Evolutionary conservation across 1,140 invertebrate genomes (phyloP).

Genomic region (Tigriopus japonicus): DNA sequence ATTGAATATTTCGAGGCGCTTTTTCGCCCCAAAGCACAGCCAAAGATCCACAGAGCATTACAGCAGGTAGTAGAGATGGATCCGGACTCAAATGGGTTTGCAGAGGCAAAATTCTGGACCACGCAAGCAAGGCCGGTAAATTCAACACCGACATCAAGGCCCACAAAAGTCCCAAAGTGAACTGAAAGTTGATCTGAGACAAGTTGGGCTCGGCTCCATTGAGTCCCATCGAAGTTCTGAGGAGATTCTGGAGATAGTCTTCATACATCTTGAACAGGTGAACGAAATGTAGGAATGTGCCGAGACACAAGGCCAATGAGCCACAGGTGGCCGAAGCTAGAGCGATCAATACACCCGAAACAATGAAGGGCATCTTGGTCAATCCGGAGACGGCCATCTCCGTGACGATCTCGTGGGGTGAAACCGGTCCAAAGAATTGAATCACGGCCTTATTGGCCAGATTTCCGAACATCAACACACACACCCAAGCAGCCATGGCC

Average conservation of each 20-base stretch:
- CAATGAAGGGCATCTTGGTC: not conserved
- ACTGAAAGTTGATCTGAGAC: not conserved
- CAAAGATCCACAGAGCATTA: not conserved
- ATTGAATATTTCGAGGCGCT: not conserved
- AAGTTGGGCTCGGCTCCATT: not conserved
- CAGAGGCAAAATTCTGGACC: not conserved
- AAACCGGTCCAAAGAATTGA: not conserved
- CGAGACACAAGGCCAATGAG: not conserved
- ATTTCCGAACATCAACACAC: not conserved
- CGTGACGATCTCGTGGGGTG: not conserved
- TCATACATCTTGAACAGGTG: slow-evolving; percentile 6
- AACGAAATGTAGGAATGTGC: not conserved
- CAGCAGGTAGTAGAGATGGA: not conserved
- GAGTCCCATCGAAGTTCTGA: not conserved
- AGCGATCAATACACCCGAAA: not conserved
- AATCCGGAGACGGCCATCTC: not conserved
- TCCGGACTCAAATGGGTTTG: not conserved
- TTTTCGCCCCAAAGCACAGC: not conserved
- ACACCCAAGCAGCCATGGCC: not conserved
- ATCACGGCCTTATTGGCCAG: not conserved
- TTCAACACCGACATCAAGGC: not conserved
- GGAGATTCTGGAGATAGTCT: not conserved
- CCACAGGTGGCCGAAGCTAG: not conserved
- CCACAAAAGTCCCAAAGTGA: not conserved
- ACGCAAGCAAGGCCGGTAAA: not conserved